Percentiles rank a stretch among this genome's conserved stretches.
These are phyloP conservation scores for Micromesistius poutassou DNA, from an alignment of 2,797 vertebrate species.

Conservation along the genomic window DNA sequence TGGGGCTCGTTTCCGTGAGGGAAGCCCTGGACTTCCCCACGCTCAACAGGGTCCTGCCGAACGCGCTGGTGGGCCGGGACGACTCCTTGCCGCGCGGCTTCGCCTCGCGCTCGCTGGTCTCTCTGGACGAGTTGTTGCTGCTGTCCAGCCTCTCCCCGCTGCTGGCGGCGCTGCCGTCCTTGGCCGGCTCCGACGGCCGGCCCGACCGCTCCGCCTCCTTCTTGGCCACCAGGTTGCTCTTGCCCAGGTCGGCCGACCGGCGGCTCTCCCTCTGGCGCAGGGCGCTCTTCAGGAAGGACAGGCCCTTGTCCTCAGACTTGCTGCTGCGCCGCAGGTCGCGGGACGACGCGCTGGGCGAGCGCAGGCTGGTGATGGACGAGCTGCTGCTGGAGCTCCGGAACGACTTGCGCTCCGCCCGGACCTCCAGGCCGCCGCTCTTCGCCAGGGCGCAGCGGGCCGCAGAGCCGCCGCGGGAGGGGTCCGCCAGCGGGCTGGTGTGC, in stretches of 20 bases:
- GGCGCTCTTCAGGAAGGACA: conserved; percentile 94
- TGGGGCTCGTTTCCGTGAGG: conserved; percentile 75
- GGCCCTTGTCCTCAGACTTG: conserved; percentile 91
- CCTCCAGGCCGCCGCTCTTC: conserved; percentile 58
- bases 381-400: conserved; percentile 84
- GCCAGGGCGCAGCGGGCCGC: conserved; percentile 69
- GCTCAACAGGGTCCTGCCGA: conserved; percentile 83
- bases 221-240: conserved; percentile 83
- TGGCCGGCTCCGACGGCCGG: conserved; percentile 71
- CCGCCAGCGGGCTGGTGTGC: conserved; percentile 79
- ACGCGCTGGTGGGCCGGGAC: conserved; percentile 76
- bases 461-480: conserved; percentile 70
- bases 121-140: conserved; percentile 48
- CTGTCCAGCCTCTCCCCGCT: conserved; percentile 44
- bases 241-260: conserved; percentile 90
- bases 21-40: conserved; percentile 92
- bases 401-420: conserved; percentile 69
- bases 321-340: conserved; percentile 83
- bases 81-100: conserved; percentile 70
- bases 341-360: conserved; percentile 74
- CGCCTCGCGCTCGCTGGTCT: conserved; percentile 52
- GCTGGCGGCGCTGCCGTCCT: conserved; percentile 65
- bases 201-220: conserved; percentile 76
- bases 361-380: conserved; percentile 91
- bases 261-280: conserved; percentile 92